Percentiles rank a stretch among this genome's conserved stretches.
Evolutionary conservation across 2,797 vertebrate genomes (phyloP).

Genomic region (Betta splendens): DNA sequence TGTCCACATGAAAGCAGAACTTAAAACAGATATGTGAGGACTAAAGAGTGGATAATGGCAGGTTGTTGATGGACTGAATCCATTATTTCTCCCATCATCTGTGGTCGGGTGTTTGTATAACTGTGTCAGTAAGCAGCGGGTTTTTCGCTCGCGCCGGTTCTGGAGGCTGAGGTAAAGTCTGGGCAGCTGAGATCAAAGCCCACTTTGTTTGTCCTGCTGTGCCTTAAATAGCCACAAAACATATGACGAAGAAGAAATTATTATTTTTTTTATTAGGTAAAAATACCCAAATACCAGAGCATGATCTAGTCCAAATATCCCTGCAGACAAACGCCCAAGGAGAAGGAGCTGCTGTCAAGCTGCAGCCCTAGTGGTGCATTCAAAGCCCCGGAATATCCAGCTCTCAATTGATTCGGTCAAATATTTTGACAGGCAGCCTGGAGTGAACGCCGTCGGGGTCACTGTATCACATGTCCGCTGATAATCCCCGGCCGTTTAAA

Average conservation of each 20-base stretch:
- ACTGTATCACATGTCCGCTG: not conserved
- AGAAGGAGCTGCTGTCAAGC: no score
- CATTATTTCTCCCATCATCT: slow-evolving; percentile 65
- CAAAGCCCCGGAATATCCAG: no score
- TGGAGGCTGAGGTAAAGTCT: slow-evolving; percentile 9
- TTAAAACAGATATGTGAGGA: slow-evolving; percentile 53
- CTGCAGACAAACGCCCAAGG: no score
- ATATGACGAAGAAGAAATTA: no score
- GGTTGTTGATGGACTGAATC: slow-evolving; percentile 52
- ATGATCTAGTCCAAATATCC: no score
- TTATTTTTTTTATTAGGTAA: no score
- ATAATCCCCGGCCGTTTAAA: slow-evolving; percentile 23
- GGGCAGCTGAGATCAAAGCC: slow-evolving; percentile 19
- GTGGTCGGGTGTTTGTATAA: slow-evolving; percentile 43
- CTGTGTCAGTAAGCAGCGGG: slow-evolving; percentile 27
- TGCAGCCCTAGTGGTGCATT: no score
- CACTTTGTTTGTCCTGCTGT: slow-evolving; percentile 9
- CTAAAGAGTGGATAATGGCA: slow-evolving; percentile 68
- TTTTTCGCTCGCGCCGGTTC: slow-evolving; percentile 32
- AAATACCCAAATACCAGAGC: no score
- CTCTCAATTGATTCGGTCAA: no score
- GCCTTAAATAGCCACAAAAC: not conserved
- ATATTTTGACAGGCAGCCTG: slow-evolving; percentile 1
- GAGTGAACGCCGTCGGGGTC: slow-evolving; percentile 16
- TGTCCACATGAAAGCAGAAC: slow-evolving; percentile 49